Conservation (phyloP, 2,797 vertebrate genomes). For the Sebastes umbrosus region DNA sequence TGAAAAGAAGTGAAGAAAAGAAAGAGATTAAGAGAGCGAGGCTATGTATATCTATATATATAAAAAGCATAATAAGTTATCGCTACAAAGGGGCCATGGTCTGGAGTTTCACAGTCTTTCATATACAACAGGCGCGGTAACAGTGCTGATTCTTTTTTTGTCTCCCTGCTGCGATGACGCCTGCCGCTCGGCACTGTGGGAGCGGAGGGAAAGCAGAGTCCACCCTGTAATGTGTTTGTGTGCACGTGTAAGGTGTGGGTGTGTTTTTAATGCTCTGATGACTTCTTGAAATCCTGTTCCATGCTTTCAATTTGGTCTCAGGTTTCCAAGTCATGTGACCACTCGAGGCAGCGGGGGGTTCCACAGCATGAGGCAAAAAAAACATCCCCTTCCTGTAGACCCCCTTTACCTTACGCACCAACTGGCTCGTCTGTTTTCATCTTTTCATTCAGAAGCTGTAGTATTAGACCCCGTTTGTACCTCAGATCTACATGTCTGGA, state of each 20-base stretch:
- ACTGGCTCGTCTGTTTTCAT: slow-evolving; percentile 34
- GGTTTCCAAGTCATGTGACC: slow-evolving; percentile 41
- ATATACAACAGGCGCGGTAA: slow-evolving; percentile 56
- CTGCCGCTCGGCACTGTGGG: slow-evolving; percentile 59
- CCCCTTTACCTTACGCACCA: slow-evolving; percentile 20
- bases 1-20: slow-evolving; percentile 38
- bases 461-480: slow-evolving; percentile 9
- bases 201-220: slow-evolving; percentile 64
- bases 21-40: slow-evolving; percentile 46
- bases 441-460: slow-evolving; percentile 28
- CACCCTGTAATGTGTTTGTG: slow-evolving; percentile 34
- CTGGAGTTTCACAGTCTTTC: slow-evolving; percentile 79
- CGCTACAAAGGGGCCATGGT: slow-evolving; percentile 79
- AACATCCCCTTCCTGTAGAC: slow-evolving; percentile 15
- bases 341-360: slow-evolving; percentile 27
- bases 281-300: slow-evolving; percentile 46
- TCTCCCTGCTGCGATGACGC: slow-evolving; percentile 55
- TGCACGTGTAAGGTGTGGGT: slow-evolving; percentile 13
- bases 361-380: slow-evolving; percentile 38
- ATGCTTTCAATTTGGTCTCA: slow-evolving; percentile 29
- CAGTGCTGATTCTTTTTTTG: slow-evolving; percentile 42
- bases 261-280: slow-evolving; percentile 35
- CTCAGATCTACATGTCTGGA: slow-evolving; percentile 12
- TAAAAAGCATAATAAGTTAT: slow-evolving; percentile 67
- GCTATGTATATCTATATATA: slow-evolving; percentile 62